Base-by-base conservation (phyloP, 2,888 invertebrate genomes). In the Gandaritis pyraliata region DNA sequence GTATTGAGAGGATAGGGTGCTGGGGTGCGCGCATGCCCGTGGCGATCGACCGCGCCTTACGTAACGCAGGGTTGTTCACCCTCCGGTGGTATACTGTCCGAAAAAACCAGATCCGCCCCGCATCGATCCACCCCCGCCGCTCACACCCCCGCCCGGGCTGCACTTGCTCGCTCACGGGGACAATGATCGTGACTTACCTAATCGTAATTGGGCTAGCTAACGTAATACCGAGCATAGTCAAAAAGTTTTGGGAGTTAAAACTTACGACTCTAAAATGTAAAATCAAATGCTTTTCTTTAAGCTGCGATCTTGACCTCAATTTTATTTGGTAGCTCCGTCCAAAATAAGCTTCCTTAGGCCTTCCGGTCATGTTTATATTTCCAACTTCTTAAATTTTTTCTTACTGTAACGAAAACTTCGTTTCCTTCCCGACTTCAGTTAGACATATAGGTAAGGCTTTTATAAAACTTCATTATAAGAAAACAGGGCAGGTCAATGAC, bases 11-110 rank as follows among this genome's bases (percentile, higher is more conserved):
- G 79, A 62, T 33, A 58, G 64, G 65, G 58, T 45, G 61, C 52
- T 59, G 53, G 51, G 23, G 58, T 38, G 72, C 77, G 87, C 89
- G 89, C 90, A 86, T 81, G 87, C 71, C 80, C 75, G 76, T 67
- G 68, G 64, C 72, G 85, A 89, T 90, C 85, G 88, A 89, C 86
- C 83, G 80, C 73, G 76, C 74, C 88, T 90, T 90, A 91, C 88
- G 83, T 91, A 91, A 90, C 87, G 78, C 77, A 79, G 68, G 91
- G 87, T 88, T 90, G 90, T 91, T 91, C 91, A 91, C 92, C 92
- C 92, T 85, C 83, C 81, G 81, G 80, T 86, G 88, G 87, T 89
- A 89, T 86, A 90, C 81, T 91, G 90, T 90, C 91, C 91, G 91
- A 90, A 92, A 91, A 90, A 91, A 90, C 90, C 88, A 90, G 88